phyloP scores from a whole-genome alignment of 2,888 invertebrate genomes.

The Metallyticus violacea region DNA sequence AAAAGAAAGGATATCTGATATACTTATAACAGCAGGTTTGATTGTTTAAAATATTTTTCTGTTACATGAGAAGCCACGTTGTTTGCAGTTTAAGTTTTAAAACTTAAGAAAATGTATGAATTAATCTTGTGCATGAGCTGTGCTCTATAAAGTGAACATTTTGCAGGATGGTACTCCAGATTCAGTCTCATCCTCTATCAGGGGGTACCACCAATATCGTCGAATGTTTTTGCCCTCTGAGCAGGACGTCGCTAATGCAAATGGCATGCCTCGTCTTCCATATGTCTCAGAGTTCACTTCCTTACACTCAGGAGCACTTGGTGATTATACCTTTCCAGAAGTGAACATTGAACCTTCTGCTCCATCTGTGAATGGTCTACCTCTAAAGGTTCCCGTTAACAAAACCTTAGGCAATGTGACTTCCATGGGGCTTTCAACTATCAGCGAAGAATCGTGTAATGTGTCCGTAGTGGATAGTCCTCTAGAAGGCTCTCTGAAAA shows the following conservation, averaged over 20 bases:
- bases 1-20: too few relatives aligned
- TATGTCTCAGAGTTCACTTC: constrained; percentile 40
- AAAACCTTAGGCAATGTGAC: constrained; percentile 32
- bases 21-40: too few relatives aligned
- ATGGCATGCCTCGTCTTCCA: constrained; percentile 38
- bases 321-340: constrained; percentile 35
- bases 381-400: not conserved
- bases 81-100: too few relatives aligned
- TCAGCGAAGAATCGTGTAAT: constrained; percentile 40
- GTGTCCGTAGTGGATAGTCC: constrained; percentile 37
- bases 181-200: constrained; percentile 22
- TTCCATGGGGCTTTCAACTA: constrained; percentile 40
- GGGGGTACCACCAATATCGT: constrained; percentile 41
- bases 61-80: too few relatives aligned
- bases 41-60: too few relatives aligned
- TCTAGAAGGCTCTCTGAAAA: constrained; percentile 34
- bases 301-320: constrained; percentile 39
- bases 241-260: not conserved
- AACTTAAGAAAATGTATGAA: too few relatives aligned
- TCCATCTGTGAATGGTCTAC: not conserved
- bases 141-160: not conserved
- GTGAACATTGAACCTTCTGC: not conserved
- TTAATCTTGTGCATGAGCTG: too few relatives aligned
- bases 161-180: constrained; percentile 39
- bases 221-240: constrained; percentile 39